These are phyloP conservation scores for Heliconius cydno DNA, from an alignment of 2,888 invertebrate genomes.

Conservation along the genomic window DNA sequence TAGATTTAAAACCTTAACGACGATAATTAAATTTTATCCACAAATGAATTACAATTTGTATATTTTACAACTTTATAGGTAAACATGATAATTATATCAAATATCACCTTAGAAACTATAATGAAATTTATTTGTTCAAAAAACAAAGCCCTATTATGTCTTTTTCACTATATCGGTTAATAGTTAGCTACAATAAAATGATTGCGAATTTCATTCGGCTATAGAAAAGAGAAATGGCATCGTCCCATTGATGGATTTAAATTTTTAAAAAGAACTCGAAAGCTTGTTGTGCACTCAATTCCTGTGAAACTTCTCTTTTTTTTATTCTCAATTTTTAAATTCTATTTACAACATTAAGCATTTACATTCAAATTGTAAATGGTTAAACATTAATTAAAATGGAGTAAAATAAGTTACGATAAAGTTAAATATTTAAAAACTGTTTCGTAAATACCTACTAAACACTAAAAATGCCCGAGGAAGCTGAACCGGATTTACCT, in stretches of 20 bases:
- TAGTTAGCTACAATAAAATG: slow-evolving; percentile 12
- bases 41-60: slow-evolving; percentile 11
- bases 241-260: slow-evolving; percentile 41
- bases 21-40: slow-evolving; percentile 42
- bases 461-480: slow-evolving; percentile 37
- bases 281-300: slow-evolving; percentile 26
- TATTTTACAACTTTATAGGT: background rate
- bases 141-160: background rate
- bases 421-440: background rate
- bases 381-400: slow-evolving; percentile 10
- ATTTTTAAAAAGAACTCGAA: slow-evolving; percentile 40
- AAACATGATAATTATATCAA: background rate
- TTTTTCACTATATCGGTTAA: slow-evolving; percentile 1
- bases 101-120: background rate
- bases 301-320: slow-evolving; percentile 23
- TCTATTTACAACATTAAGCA: slow-evolving; percentile 6
- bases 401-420: background rate
- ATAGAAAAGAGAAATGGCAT: slow-evolving; percentile 30
- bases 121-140: background rate
- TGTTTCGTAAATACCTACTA: background rate
- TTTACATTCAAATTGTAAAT: background rate
- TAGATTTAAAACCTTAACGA: slow-evolving; percentile 44
- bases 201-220: slow-evolving; percentile 26
- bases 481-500: slow-evolving; percentile 38
- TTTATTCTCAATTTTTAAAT: slow-evolving; percentile 18